Conservation (phyloP, 2,888 invertebrate species). For the Abscondita cerata region DNA sequence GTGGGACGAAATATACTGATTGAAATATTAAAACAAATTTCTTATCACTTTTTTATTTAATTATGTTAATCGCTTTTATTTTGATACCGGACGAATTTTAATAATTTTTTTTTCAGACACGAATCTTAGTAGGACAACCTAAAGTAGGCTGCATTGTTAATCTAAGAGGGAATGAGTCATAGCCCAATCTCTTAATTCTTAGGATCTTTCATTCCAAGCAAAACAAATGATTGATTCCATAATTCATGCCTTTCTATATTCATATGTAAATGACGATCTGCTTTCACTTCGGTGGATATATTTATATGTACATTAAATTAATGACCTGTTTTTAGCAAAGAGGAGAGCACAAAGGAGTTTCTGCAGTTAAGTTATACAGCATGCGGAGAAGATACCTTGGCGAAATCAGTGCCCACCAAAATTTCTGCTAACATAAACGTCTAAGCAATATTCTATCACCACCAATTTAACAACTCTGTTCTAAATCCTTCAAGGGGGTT, state of each 20-base stretch:
- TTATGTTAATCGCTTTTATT: not conserved
- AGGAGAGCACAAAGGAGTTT: constrained; percentile 25
- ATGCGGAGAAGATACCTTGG: constrained; percentile 26
- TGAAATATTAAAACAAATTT: constrained; percentile 26
- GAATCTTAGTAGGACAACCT: too few species aligned
- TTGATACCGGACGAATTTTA: not conserved
- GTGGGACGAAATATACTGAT: constrained; percentile 45
- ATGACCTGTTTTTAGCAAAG: constrained; percentile 45
- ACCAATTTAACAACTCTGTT: constrained; percentile 41
- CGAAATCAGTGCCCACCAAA: constrained; percentile 27
- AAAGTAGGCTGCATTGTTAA: too few species aligned
- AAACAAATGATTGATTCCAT: constrained; percentile 50
- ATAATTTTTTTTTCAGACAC: too few species aligned
- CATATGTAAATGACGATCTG: constrained; percentile 45
- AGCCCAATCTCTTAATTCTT: constrained; percentile 15
- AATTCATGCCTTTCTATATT: constrained; percentile 46
- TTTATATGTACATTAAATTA: constrained; percentile 47
- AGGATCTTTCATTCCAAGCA: constrained; percentile 20
- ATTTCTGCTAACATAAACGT: constrained; percentile 5
- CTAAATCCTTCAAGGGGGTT: constrained; percentile 44
- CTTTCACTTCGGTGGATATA: constrained; percentile 43
- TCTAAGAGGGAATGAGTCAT: not conserved
- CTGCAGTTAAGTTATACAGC: constrained; percentile 30
- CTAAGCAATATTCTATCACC: constrained; percentile 28
- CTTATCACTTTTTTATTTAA: not conserved